These are phyloP conservation scores for Pygocentrus nattereri DNA, from an alignment of 2,797 vertebrate species.

Conservation along the genomic window DNA sequence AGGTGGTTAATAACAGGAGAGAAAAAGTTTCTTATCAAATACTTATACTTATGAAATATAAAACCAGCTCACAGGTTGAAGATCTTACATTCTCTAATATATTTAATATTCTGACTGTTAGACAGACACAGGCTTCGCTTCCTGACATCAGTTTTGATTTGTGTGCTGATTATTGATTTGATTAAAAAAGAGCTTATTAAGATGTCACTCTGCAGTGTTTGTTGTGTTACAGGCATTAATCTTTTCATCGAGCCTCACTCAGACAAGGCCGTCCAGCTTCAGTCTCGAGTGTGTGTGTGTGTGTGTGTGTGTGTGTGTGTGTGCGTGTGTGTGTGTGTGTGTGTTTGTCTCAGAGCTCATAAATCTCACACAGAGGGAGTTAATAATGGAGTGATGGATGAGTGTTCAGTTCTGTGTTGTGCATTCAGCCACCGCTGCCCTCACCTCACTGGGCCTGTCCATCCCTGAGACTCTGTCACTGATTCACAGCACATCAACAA, in stretches of 20 bases:
- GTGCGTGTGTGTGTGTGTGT: not conserved
- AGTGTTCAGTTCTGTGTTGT: conserved; percentile 48
- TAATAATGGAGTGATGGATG: conserved; percentile 64
- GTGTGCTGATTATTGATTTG: no score
- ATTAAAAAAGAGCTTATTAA: no score
- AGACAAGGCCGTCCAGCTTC: not conserved
- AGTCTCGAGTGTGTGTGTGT: conserved; percentile 5
- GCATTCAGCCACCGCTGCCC: conserved; percentile 30
- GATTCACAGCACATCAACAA: conserved; percentile 13
- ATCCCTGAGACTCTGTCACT: conserved; percentile 35
- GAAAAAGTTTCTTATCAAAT: no score
- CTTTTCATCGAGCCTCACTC: not conserved
- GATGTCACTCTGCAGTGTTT: not conserved
- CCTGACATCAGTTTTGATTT: no score
- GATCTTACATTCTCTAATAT: no score
- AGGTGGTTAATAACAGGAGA: no score
- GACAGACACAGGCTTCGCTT: no score
- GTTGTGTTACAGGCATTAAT: conserved; percentile 7
- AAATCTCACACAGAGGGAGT: conserved; percentile 9
- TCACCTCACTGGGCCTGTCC: conserved; percentile 54
- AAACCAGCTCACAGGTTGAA: no score
- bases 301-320: conserved; percentile 2
- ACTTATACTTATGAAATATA: no score
- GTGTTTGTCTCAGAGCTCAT: conserved; percentile 16
- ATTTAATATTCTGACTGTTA: no score